These are phyloP conservation scores for Coendou prehensilis DNA, from an alignment of 2,797 vertebrate genomes.

Conservation along the genomic window DNA sequence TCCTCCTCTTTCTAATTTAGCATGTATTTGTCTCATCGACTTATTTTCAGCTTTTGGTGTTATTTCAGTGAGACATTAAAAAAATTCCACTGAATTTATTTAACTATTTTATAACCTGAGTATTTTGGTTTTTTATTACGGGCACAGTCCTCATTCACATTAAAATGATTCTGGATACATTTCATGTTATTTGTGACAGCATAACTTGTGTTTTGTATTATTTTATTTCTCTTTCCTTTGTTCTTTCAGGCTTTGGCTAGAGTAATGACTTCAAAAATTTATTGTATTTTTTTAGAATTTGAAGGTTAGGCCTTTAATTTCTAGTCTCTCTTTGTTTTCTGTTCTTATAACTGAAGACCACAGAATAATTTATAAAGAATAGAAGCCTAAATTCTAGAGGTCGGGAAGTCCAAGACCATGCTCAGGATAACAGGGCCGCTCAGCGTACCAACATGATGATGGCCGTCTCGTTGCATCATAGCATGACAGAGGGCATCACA, in stretches of 20 bases:
- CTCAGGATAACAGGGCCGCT: not conserved
- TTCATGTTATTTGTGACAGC: not conserved
- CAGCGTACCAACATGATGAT: not conserved
- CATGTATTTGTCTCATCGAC: not conserved
- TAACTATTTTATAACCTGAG: not conserved
- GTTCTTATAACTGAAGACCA: not conserved
- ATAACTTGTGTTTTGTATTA: not conserved
- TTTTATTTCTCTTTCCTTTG: not conserved
- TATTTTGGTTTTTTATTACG: not conserved
- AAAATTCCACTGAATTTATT: not conserved
- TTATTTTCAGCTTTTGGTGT: conserved; percentile 12
- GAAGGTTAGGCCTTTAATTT: not conserved
- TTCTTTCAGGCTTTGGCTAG: not conserved
- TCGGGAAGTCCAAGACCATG: too few species aligned
- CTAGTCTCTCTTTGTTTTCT: not conserved
- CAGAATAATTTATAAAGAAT: not conserved
- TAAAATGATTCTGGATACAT: not conserved
- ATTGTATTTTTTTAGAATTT: not conserved
- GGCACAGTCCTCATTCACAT: not conserved
- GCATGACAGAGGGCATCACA: not conserved
- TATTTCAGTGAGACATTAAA: not conserved
- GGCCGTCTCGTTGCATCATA: not conserved
- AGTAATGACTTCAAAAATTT: not conserved
- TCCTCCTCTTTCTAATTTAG: not conserved
- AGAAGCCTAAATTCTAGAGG: not conserved